phyloP scores from a whole-genome alignment of 2,113 vertebrate species.

The Tupaia tana region DNA sequence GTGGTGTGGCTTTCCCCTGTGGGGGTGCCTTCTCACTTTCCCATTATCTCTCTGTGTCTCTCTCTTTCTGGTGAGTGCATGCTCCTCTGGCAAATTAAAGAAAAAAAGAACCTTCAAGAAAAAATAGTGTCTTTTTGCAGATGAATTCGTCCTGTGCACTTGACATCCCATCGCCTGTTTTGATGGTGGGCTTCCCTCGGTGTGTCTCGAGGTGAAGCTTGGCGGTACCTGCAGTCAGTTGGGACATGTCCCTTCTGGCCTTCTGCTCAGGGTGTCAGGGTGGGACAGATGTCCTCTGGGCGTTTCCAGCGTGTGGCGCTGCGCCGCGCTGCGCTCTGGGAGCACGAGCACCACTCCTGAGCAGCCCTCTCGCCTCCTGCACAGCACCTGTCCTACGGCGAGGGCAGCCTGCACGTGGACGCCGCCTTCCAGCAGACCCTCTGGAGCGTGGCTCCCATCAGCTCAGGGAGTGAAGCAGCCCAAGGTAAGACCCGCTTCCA shows the following conservation, averaged over 20 bases:
- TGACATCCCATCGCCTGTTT: not conserved
- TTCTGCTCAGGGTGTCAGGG: too few relatives aligned
- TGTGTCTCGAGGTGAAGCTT: not conserved
- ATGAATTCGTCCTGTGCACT: not conserved
- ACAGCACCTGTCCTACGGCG: constrained; percentile 96
- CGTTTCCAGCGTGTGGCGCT: not conserved
- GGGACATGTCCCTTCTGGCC: not conserved
- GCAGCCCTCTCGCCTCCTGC: constrained; percentile 36
- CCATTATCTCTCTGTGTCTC: too few relatives aligned
- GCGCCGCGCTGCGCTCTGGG: too few relatives aligned
- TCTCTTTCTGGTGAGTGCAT: too few relatives aligned
- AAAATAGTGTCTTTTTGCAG: not conserved
- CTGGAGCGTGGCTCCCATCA: constrained; percentile 97
- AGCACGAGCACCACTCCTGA: too few relatives aligned
- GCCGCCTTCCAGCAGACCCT: constrained; percentile 98
- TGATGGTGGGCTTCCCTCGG: too few relatives aligned
- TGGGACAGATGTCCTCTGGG: too few relatives aligned
- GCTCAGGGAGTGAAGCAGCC: constrained; percentile 96
- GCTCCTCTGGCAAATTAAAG: too few relatives aligned
- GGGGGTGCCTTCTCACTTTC: too few relatives aligned
- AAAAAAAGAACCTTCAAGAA: not conserved
- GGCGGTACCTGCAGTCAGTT: not conserved
- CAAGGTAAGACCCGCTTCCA: constrained; percentile 90
- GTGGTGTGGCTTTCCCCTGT: too few relatives aligned
- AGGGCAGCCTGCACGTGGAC: constrained; percentile 93